Conservation (phyloP, 1,140 invertebrate genomes). For the Colletes latitarsis region DNA sequence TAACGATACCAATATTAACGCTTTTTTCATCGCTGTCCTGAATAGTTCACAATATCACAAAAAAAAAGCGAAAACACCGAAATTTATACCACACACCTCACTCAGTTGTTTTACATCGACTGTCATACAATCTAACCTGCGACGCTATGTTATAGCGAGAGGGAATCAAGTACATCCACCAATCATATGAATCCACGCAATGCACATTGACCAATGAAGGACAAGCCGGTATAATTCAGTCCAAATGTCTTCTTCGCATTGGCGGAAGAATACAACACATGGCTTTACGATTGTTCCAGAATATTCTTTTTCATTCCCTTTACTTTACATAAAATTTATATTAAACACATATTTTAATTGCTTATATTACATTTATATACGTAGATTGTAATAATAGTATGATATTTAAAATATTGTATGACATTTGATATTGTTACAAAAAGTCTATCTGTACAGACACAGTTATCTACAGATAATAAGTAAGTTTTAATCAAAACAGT, state of each 20-base stretch:
- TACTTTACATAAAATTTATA: not conserved
- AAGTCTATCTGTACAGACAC: not conserved
- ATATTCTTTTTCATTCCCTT: slow-evolving; percentile 28
- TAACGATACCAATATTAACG: slow-evolving; percentile 78
- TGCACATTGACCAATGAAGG: slow-evolving; percentile 67
- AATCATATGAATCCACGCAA: slow-evolving; percentile 75
- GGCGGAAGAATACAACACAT: slow-evolving; percentile 36
- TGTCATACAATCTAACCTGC: slow-evolving; percentile 52
- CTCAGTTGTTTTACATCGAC: slow-evolving; percentile 59
- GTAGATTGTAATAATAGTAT: no score
- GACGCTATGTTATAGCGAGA: slow-evolving; percentile 50
- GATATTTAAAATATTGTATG: not conserved
- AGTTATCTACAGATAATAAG: not conserved
- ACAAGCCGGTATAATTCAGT: slow-evolving; percentile 46
- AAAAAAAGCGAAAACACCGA: slow-evolving; percentile 35
- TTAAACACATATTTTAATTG: no score
- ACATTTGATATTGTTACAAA: not conserved
- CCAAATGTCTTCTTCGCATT: slow-evolving; percentile 70
- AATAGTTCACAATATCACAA: slow-evolving; percentile 54
- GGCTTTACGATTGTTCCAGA: slow-evolving; percentile 41
- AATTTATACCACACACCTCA: not conserved
- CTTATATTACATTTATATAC: no score
- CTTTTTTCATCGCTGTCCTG: slow-evolving; percentile 81
- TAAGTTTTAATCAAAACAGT: not conserved
- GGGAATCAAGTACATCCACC: slow-evolving; percentile 47